A percentile compares a stretch with the other conserved stretches of the same genome.
phyloP scores from a whole-genome alignment of 2,113 vertebrate genomes.

The Carettochelys insculpta region DNA sequence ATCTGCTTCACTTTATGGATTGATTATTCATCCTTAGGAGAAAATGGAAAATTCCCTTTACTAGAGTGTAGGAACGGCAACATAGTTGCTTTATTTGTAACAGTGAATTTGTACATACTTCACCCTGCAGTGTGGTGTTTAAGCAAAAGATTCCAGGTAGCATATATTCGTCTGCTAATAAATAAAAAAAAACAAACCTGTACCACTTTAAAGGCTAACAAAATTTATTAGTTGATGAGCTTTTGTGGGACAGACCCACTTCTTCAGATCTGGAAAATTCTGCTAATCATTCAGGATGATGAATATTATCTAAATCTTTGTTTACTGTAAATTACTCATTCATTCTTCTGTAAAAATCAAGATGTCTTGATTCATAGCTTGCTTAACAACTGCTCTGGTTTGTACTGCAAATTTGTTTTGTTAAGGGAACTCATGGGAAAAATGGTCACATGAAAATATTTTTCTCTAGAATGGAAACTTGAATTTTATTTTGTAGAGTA shows the following conservation, averaged over 20 bases:
- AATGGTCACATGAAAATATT: neutral
- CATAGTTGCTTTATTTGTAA: neutral
- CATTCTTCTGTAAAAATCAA: neutral
- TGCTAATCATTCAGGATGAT: too few relatives aligned
- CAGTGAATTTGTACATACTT: neutral
- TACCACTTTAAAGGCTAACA: too few relatives aligned
- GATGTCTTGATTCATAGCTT: neutral
- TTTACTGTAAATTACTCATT: neutral
- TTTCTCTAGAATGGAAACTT: neutral
- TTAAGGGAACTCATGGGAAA: neutral
- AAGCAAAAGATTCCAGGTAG: neutral
- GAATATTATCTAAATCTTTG: too few relatives aligned
- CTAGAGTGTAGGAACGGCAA: accelerated
- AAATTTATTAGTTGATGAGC: too few relatives aligned
- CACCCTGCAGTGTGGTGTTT: neutral
- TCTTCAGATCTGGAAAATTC: too few relatives aligned
- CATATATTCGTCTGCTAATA: accelerated
- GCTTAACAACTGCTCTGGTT: neutral
- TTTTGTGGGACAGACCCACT: too few relatives aligned
- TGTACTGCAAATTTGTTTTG: neutral
- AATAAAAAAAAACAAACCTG: too few relatives aligned
- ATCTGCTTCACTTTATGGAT: accelerated
- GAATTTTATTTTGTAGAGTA: neutral
- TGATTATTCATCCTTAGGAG: accelerated
- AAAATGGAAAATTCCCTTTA: accelerated